Evolutionary conservation across 2,888 invertebrate genomes (phyloP).

Genomic region (Platynereis dumerilii): DNA sequence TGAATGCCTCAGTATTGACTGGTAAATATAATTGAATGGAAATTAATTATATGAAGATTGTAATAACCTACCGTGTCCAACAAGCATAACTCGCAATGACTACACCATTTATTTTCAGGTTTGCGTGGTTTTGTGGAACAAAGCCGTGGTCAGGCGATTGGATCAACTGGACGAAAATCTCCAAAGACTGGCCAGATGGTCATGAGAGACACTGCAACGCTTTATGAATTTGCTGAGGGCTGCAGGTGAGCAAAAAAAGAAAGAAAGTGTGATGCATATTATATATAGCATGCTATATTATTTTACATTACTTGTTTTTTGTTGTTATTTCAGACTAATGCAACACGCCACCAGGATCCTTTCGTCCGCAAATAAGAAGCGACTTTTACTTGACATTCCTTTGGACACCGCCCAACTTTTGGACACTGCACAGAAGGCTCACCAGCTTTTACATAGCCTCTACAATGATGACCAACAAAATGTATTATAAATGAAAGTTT

Average conservation of each 20-base stretch:
- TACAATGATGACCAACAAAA: background rate
- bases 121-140: conserved; percentile 48
- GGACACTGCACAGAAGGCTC: background rate
- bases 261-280: background rate
- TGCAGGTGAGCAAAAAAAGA: conserved; percentile 42
- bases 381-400: background rate
- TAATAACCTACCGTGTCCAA: too few relatives aligned
- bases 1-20: background rate
- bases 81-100: too few relatives aligned
- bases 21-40: background rate
- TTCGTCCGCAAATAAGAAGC: background rate
- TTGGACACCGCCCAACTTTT: background rate
- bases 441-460: background rate
- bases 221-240: conserved; percentile 51
- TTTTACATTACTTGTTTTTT: background rate
- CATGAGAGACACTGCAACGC: conserved; percentile 45
- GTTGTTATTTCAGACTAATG: conserved; percentile 1
- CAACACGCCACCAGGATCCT: conserved; percentile 12
- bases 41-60: too few relatives aligned
- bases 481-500: too few relatives aligned
- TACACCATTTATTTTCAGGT: conserved; percentile 34
- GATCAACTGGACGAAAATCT: conserved; percentile 51
- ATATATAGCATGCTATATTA: background rate
- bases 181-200: conserved; percentile 47
- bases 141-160: conserved; percentile 53